These are phyloP conservation scores for Scortum barcoo DNA, from an alignment of 2,113 vertebrate genomes.

Conservation along the genomic window DNA sequence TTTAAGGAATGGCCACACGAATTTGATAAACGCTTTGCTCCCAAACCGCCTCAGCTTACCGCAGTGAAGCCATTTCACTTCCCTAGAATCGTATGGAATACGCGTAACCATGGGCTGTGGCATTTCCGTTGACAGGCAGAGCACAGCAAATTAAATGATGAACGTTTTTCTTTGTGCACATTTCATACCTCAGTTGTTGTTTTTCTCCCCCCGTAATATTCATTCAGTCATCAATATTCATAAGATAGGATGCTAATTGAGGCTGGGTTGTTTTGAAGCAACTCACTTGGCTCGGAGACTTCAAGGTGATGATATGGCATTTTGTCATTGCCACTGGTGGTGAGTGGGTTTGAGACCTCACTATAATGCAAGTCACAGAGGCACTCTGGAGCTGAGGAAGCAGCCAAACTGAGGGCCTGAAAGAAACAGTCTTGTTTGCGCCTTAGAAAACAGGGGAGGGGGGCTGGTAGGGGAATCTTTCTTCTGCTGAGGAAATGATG, in stretches of 20 bases:
- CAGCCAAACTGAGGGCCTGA: constrained; percentile 75
- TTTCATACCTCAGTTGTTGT: constrained; percentile 30
- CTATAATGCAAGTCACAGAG: constrained; percentile 81
- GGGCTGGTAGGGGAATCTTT: constrained; percentile 47
- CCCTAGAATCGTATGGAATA: constrained; percentile 13
- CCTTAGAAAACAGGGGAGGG: constrained; percentile 56
- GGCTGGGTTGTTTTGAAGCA: constrained; percentile 55
- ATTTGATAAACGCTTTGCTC: constrained; percentile 56
- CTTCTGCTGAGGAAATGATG: constrained; percentile 59
- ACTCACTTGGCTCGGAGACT: constrained; percentile 48
- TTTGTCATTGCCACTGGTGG: constrained; percentile 63
- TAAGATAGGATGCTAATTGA: constrained; percentile 52
- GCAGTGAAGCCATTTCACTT: constrained; percentile 29
- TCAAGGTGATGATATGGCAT: constrained; percentile 59
- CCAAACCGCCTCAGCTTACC: constrained; percentile 17
- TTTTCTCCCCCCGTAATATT: constrained; percentile 32
- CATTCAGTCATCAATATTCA: constrained; percentile 71
- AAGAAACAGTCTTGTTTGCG: constrained; percentile 78
- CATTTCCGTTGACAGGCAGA: constrained; percentile 27
- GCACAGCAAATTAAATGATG: constrained; percentile 22
- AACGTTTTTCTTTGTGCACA: constrained; percentile 38
- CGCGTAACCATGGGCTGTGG: constrained; percentile 11
- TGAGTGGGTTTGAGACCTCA: constrained; percentile 70
- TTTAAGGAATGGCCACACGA: constrained; percentile 44
- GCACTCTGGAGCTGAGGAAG: constrained; percentile 68